A percentile compares a stretch with the other conserved stretches of the same genome.
phyloP scores from a whole-genome alignment of 2,113 vertebrate genomes.

The Hemichromis elongatus region DNA sequence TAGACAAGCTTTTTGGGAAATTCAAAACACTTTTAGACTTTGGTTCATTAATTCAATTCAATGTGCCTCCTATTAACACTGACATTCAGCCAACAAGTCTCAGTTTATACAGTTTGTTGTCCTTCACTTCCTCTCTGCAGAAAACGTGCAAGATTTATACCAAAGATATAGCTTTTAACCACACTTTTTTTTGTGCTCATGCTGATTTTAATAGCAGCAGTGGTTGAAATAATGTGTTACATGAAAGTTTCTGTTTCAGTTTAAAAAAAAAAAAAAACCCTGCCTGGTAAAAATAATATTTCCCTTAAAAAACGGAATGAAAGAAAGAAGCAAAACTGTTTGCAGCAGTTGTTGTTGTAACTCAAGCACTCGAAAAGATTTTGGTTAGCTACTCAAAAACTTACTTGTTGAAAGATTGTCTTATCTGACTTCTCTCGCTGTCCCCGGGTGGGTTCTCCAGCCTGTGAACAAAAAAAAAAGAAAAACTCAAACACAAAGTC shows the following conservation, averaged over 20 bases:
- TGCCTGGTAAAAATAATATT: not conserved
- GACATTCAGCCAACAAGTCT: not conserved
- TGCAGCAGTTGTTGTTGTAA: not conserved
- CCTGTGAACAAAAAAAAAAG: slow-evolving; percentile 30
- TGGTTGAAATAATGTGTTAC: not conserved
- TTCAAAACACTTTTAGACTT: not conserved
- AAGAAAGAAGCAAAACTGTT: not conserved
- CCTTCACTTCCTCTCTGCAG: accelerated
- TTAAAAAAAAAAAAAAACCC: not conserved
- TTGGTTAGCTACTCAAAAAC: not conserved
- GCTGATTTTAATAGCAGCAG: not conserved
- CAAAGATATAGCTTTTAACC: not conserved
- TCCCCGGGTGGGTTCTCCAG: slow-evolving; percentile 70
- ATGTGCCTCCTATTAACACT: accelerated
- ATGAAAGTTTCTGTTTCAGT: not conserved
- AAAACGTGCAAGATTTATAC: not conserved
- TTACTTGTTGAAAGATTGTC: slow-evolving; percentile 74
- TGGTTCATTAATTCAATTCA: not conserved
- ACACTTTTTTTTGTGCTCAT: not conserved
- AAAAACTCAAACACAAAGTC: not conserved
- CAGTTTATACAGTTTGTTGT: not conserved
- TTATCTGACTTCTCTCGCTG: slow-evolving; percentile 46
- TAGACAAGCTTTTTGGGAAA: not conserved
- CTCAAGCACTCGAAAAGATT: not conserved
- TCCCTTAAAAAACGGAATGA: not conserved